Base-by-base conservation (phyloP, 2,888 invertebrate species). In the Eilema depressum region DNA sequence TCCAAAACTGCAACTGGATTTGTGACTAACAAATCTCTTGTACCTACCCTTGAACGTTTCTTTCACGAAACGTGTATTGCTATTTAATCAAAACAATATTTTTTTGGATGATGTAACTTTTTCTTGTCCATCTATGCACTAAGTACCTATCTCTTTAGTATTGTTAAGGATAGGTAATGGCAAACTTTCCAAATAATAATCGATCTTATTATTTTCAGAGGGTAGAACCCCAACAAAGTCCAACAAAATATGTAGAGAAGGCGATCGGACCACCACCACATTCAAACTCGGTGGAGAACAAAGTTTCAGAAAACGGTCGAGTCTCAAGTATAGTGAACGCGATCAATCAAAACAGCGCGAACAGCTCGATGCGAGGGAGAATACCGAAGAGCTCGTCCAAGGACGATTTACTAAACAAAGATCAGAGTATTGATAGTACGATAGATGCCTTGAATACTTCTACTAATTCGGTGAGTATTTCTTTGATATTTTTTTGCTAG, bases 251-350 rank as follows among this genome's bases (percentile, higher is more conserved):
- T 81, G 76, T 78, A 14, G 95, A 95, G 73, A 95, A 95, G 75
- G 92, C 93, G 0, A 90, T 95, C 62, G 93, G 92, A 0, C 83
- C 91, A 17, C 86, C 93, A 0, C 86, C 76, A 8, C 76, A 53
- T 67, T 61, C 86, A 3, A 87, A 86, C 37, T 75, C 86, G 8
- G 74, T 79, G 28, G 91, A 91, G 73, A 86, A 81, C 23, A 88
- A 86, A 37, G 53, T 81, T 28, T 76, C 83, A 0, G 95, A 95
- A 66, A 95, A 94, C 80, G 92, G 94, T 3, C 88, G 95, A 10
- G 95, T 95, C 14, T 94, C 95, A 1, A 93, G 83, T 56, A 95
- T 95, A 67, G 95, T 95, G 71, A 91, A 93, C 71, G 94, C 95
- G 0, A 90, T 95, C 70, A 95, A 95, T 78, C 92, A 92, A 74